Evolutionary conservation across 1,140 invertebrate genomes (phyloP).

Genomic region (Drosophila eugracilis): DNA sequence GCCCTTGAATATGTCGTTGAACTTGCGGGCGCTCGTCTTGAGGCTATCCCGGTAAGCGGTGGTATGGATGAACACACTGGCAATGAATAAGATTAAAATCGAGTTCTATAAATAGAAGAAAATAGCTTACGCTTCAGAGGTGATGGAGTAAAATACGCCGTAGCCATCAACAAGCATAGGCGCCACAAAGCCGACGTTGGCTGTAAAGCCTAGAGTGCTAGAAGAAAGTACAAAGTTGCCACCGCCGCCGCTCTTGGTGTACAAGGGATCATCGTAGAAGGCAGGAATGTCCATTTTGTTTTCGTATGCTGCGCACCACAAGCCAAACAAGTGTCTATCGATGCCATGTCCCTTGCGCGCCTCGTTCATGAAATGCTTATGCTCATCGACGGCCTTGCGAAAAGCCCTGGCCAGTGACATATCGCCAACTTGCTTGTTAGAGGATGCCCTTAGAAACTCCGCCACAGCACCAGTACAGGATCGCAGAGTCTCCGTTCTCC

Average conservation of each 20-base stretch:
- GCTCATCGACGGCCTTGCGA: conserved; percentile 80
- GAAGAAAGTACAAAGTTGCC: conserved; percentile 88
- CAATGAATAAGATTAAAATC: background rate
- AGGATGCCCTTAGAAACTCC: conserved; percentile 85
- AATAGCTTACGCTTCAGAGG: conserved; percentile 63
- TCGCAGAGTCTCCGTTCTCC: conserved; percentile 86
- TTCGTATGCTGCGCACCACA: conserved; percentile 88
- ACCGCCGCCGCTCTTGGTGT: conserved; percentile 87
- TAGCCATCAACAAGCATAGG: conserved; percentile 88
- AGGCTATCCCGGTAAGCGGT: conserved; percentile 73
- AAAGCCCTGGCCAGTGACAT: conserved; percentile 65
- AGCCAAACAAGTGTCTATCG: conserved; percentile 90
- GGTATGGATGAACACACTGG: conserved; percentile 71
- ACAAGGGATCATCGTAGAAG: conserved; percentile 87
- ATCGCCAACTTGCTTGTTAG: conserved; percentile 56
- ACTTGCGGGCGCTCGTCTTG: conserved; percentile 80
- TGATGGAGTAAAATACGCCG: conserved; percentile 87
- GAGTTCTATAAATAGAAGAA: background rate
- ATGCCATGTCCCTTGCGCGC: conserved; percentile 87
- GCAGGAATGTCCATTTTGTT: conserved; percentile 85
- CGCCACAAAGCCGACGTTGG: conserved; percentile 86
- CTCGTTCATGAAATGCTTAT: conserved; percentile 84
- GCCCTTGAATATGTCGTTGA: conserved; percentile 64
- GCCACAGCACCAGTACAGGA: conserved; percentile 84
- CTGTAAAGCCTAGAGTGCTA: conserved; percentile 87